Evolutionary conservation across 1,140 invertebrate genomes (phyloP).

Genomic region (Acromyrmex heyeri): DNA sequence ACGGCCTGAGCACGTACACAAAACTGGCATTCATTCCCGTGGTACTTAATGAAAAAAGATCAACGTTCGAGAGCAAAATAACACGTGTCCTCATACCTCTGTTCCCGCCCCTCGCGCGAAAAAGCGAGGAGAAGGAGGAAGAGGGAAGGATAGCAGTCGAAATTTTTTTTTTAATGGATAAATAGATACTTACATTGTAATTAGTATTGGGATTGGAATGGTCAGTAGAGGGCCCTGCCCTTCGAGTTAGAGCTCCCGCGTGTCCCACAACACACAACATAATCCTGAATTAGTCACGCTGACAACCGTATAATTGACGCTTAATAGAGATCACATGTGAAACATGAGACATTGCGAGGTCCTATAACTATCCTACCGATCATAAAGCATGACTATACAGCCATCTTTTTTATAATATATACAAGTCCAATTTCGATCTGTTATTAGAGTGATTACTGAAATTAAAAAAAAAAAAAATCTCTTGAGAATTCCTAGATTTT

Average conservation of each 20-base stretch:
- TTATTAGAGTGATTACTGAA: too few relatives aligned
- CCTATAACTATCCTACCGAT: conserved; percentile 8
- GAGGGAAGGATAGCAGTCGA: conserved; percentile 77
- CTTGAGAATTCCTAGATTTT: too few relatives aligned
- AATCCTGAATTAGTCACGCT: conserved; percentile 86
- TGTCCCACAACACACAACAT: conserved; percentile 86
- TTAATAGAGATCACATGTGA: conserved; percentile 55
- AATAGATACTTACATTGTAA: conserved; percentile 86
- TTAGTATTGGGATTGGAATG: conserved; percentile 86
- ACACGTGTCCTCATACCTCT: conserved; percentile 28
- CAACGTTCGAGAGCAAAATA: conserved; percentile 53
- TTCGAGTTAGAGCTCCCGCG: conserved; percentile 86
- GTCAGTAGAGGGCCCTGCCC: conserved; percentile 86
- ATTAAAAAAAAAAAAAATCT: too few relatives aligned
- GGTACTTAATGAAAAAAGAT: conserved; percentile 55
- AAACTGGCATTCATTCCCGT: conserved; percentile 68
- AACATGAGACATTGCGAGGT: conserved; percentile 46
- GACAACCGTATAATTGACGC: conserved; percentile 75
- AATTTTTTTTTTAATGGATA: conserved; percentile 80
- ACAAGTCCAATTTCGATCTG: background rate
- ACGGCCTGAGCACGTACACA: conserved; percentile 41
- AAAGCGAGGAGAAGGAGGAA: conserved; percentile 22
- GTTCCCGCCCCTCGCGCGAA: conserved; percentile 1
- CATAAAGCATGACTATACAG: conserved; percentile 25
- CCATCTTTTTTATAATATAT: background rate